Evolutionary conservation across 1,140 invertebrate species (phyloP), one percentile per base, ranked within the genome.

Genomic region (Aphaenogaster floridana): DNA sequence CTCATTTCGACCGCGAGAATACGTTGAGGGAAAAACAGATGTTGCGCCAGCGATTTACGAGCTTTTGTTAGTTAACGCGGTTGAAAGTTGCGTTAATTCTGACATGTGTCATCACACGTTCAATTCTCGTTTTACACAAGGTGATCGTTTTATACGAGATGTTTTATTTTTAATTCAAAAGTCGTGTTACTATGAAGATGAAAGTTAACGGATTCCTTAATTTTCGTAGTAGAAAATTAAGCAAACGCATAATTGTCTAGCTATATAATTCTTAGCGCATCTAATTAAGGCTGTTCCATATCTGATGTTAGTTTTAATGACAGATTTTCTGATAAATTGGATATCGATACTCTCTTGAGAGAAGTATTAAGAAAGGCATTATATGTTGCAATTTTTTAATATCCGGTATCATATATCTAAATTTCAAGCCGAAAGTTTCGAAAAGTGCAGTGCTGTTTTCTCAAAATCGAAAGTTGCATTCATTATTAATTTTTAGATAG

Each of bases 21-120:
- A 36, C 13, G 8, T 69, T 13, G 13, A 54, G 17, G n/a, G 8
- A 61, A 76, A 61, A 74, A 74, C 42, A 76, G 42, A 21, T 3
- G 57, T 84, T 84, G 28, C 69, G 68, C 28, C 42, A 84, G 7
- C 28, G 39, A 81, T 84, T 84, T 76, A 84, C 39, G 57, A 84
- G 80, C 42, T 74, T 84, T 84, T 84, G 69, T 84, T 84, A 71
- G n/a, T 45, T 28, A 28, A 80, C 6, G 13, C 13, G 28, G 3
- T 48, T 45, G 28, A 28, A 63, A 76, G 34, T 84, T 61, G 50
- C 3, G 8, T 45, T 48, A 15, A 72, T 3, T 74, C 45, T 68
- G n/a, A 36, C 34, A 3, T 39, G 15, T 13, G 3, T 45, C 21
- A 79, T 52, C 28, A 28, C 28, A 28, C 28, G 28, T 28, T 66